These are phyloP conservation scores for Falco naumanni DNA, from an alignment of 2,797 vertebrate genomes.

Conservation along the genomic window DNA sequence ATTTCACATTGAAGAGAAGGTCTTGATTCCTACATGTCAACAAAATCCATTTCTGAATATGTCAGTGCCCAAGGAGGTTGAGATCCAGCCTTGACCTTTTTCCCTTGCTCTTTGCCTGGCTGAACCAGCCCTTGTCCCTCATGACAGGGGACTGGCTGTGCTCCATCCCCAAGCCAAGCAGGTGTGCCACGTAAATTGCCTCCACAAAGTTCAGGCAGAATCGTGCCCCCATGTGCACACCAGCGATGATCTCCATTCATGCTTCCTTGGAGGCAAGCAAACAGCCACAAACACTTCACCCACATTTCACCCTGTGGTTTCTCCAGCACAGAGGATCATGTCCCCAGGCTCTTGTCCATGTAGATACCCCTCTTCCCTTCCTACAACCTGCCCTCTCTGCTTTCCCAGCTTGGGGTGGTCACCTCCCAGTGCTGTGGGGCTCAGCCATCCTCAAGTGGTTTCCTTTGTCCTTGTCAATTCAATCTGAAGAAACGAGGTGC, in stretches of 20 bases:
- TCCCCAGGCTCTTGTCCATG: background rate
- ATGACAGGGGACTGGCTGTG: rapidly evolving
- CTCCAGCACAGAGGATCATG: background rate
- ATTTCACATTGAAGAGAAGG: background rate
- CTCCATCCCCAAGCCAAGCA: background rate
- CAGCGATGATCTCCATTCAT: background rate
- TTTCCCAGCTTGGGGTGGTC: rapidly evolving
- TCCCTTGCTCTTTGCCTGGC: background rate
- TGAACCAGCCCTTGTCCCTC: background rate
- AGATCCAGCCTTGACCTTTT: background rate
- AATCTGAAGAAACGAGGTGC: background rate
- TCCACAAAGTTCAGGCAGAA: background rate
- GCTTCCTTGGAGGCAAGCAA: background rate
- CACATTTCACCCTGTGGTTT: background rate
- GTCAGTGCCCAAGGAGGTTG: background rate
- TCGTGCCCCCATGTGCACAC: background rate
- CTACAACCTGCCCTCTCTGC: background rate
- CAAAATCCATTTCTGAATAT: background rate
- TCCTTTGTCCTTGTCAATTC: background rate
- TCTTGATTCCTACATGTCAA: background rate
- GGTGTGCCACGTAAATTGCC: background rate
- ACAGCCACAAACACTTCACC: background rate
- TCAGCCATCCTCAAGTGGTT: background rate
- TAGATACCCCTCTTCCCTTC: background rate
- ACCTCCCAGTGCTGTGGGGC: rapidly evolving